phyloP scores from a whole-genome alignment of 92 coral and sea anemone species.

The Paramuricea clavata region DNA sequence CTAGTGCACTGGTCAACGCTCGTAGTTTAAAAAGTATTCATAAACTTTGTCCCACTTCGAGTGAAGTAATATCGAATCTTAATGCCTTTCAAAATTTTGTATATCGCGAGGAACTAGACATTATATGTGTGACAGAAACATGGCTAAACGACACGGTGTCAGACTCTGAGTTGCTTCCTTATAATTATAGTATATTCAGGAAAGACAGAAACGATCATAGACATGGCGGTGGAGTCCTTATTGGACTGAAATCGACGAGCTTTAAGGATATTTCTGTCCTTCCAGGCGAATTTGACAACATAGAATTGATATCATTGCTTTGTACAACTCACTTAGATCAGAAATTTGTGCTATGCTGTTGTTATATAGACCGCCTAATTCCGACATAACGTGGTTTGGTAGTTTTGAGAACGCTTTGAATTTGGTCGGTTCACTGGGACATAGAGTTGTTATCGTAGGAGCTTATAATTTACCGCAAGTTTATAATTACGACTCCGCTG shows the following conservation, averaged over 20 bases:
- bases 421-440: too few relatives aligned
- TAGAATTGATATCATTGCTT: not conserved
- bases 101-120: not conserved
- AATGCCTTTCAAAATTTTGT: constrained; percentile 13
- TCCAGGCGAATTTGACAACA: not conserved
- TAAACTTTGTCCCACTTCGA: not conserved
- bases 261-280: too few relatives aligned
- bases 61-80: not conserved
- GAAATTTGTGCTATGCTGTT: not conserved
- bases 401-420: not conserved
- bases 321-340: not conserved
- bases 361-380: not conserved
- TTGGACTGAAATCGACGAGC: too few relatives aligned
- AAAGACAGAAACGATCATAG: not conserved
- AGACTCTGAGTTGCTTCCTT: not conserved
- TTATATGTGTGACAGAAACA: constrained; percentile 4
- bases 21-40: constrained; percentile 1
- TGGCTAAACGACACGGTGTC: not conserved
- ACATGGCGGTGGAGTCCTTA: not conserved
- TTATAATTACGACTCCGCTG: not conserved
- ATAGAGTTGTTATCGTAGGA: not conserved
- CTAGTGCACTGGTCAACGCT: not conserved
- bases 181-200: not conserved
- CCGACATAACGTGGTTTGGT: not conserved
- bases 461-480: not conserved